phyloP scores from a whole-genome alignment of 2,888 invertebrate species.

The Stenoptilia bipunctidactyla region DNA sequence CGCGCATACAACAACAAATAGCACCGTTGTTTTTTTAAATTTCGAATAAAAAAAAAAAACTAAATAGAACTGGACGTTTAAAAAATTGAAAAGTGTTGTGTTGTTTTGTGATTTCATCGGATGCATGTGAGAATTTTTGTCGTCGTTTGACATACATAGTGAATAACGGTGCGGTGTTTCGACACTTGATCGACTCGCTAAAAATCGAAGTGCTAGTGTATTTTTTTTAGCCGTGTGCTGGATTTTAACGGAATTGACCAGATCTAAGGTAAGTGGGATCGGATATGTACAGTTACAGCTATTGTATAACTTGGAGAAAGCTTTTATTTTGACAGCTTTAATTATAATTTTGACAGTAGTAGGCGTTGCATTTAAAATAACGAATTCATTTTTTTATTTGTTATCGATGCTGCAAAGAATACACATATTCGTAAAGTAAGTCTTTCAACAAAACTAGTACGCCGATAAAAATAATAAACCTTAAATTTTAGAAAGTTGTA shows the following conservation, averaged over 20 bases:
- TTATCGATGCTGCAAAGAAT: no score
- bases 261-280: constrained; percentile 56
- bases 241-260: constrained; percentile 67
- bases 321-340: constrained; percentile 25
- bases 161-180: constrained; percentile 61
- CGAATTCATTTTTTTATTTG: no score
- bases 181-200: constrained; percentile 60
- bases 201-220: constrained; percentile 62
- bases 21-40: constrained; percentile 12
- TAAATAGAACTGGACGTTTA: constrained; percentile 1
- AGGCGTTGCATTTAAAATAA: no score
- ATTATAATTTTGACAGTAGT: constrained; percentile 10
- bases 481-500: no score
- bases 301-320: constrained; percentile 60
- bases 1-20: constrained; percentile 26
- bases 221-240: constrained; percentile 52
- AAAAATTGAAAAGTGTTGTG: constrained; percentile 31
- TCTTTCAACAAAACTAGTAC: no score
- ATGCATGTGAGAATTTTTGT: constrained; percentile 41
- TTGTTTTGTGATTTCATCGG: constrained; percentile 20
- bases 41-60: not conserved
- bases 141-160: constrained; percentile 59
- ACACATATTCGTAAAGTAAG: no score
- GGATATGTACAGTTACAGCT: constrained; percentile 61
- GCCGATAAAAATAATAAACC: no score